phyloP scores from a whole-genome alignment of 2,888 invertebrate species.

The Athrips mouffetella region DNA sequence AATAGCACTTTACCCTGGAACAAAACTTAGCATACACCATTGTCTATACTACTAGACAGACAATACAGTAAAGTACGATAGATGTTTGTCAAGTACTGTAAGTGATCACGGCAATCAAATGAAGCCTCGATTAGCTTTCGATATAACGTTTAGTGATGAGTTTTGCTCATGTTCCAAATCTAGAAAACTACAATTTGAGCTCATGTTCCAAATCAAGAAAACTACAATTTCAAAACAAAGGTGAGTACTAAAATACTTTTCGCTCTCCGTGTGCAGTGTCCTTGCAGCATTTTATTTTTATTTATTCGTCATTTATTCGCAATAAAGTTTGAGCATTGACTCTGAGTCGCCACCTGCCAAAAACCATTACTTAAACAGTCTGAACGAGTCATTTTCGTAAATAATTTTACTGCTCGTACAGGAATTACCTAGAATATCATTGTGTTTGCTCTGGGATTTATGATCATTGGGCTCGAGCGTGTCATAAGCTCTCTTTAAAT shows the following conservation, averaged over 20 bases:
- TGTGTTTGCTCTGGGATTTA: background rate
- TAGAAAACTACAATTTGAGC: too few relatives aligned
- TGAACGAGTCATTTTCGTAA: background rate
- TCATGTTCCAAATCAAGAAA: too few relatives aligned
- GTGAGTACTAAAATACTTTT: background rate
- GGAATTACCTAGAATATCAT: background rate
- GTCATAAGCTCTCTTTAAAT: background rate
- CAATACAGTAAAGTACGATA: too few relatives aligned
- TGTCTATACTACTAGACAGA: too few relatives aligned
- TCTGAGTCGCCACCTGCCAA: conserved; percentile 2
- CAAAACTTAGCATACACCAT: too few relatives aligned
- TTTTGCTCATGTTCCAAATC: too few relatives aligned
- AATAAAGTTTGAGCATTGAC: background rate
- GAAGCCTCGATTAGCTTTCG: too few relatives aligned
- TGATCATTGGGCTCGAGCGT: background rate
- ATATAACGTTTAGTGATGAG: too few relatives aligned
- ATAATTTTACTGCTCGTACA: background rate
- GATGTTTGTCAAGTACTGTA: too few relatives aligned
- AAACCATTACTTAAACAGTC: background rate
- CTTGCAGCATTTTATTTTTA: background rate
- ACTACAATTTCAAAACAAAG: too few relatives aligned
- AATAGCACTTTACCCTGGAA: too few relatives aligned
- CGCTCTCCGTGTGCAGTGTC: background rate
- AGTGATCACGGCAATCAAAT: too few relatives aligned
- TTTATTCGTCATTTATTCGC: background rate